Conservation (phyloP, 92 coral and sea anemone genomes). For the Actinernus sp. region DNA sequence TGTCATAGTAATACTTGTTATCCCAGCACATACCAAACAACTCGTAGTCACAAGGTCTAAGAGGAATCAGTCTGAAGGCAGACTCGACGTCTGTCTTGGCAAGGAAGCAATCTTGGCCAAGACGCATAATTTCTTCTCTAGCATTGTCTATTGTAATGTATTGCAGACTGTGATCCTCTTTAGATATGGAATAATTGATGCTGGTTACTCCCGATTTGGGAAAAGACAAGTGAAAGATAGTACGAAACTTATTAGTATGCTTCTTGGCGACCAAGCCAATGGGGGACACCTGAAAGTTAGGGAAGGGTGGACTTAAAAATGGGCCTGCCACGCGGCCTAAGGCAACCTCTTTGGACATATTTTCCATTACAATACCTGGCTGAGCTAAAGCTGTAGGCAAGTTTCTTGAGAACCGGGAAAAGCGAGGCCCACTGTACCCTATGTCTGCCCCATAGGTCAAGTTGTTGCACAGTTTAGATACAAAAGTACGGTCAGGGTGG, state of each 20-base stretch:
- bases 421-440: constrained; percentile 24
- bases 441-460: constrained; percentile 1
- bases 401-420: constrained; percentile 7
- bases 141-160: no score
- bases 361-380: constrained; percentile 31
- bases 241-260: constrained; percentile 43
- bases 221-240: constrained; percentile 57
- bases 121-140: no score
- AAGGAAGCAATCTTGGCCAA: no score
- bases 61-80: no score
- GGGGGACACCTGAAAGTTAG: constrained; percentile 61
- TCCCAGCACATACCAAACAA: constrained; percentile 54
- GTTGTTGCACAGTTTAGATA: neutral
- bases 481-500: constrained; percentile 12
- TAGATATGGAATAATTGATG: constrained; percentile 36
- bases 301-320: constrained; percentile 44
- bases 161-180: constrained; percentile 54
- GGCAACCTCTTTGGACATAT: constrained; percentile 30
- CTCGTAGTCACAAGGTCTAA: no score
- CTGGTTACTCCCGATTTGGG: constrained; percentile 53
- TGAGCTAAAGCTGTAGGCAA: constrained; percentile 38
- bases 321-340: constrained; percentile 71
- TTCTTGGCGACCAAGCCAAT: constrained; percentile 73
- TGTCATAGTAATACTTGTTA: no score
- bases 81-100: constrained; percentile 69